These are phyloP conservation scores for Syngnathus acus DNA, from an alignment of 2,797 vertebrate species.

Conservation along the genomic window DNA sequence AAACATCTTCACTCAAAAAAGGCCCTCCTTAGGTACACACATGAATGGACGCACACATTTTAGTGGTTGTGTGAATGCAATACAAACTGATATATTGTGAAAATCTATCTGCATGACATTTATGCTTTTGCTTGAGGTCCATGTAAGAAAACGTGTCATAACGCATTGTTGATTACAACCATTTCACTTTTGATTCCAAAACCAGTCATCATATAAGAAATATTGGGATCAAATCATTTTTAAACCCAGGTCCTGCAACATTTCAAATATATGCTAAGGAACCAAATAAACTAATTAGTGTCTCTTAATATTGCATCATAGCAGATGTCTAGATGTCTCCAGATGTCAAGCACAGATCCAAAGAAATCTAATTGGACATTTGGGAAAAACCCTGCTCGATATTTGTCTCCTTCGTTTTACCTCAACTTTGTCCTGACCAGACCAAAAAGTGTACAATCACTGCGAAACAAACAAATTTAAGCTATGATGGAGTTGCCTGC, in stretches of 20 bases:
- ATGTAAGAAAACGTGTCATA: background rate
- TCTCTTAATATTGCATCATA: background rate
- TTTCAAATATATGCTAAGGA: background rate
- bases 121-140: background rate
- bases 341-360: background rate
- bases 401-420: background rate
- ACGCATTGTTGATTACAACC: background rate
- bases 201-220: background rate
- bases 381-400: background rate
- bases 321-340: background rate
- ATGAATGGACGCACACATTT: background rate
- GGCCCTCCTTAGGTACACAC: background rate
- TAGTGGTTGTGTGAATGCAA: background rate
- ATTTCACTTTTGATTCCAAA: background rate
- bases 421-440: background rate
- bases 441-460: background rate
- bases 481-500: slow-evolving; percentile 12
- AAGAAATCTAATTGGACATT: background rate
- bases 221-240: background rate
- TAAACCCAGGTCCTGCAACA: background rate
- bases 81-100: background rate
- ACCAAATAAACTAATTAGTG: background rate
- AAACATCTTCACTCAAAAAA: slow-evolving; percentile 27
- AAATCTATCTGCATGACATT: slow-evolving; percentile 3
- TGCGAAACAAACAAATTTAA: background rate